phyloP scores from a whole-genome alignment of 2,113 vertebrate genomes.

The Columba janthina region DNA sequence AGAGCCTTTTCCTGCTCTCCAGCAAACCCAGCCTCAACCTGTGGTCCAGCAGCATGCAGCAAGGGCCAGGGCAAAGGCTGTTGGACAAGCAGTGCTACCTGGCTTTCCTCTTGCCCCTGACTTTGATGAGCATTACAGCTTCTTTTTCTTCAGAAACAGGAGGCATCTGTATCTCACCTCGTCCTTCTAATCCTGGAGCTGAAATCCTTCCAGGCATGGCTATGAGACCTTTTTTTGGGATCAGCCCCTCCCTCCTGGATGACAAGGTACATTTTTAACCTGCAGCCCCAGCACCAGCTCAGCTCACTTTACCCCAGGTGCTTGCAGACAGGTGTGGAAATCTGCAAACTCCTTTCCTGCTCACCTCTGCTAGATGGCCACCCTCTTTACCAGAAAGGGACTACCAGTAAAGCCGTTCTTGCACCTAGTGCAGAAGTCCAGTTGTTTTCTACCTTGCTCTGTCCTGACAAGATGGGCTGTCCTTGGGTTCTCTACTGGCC shows the following conservation, averaged over 20 bases:
- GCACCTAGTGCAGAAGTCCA: neutral
- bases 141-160: conserved; percentile 78
- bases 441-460: neutral
- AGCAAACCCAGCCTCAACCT: neutral
- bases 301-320: neutral
- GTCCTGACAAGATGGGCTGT: neutral
- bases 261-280: conserved; percentile 66
- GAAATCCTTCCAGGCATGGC: conserved; percentile 83
- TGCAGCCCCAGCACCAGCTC: neutral
- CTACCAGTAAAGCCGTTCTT: neutral
- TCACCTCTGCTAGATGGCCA: neutral
- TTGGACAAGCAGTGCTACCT: neutral
- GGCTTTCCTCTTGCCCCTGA: neutral
- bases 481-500: neutral
- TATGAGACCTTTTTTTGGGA: conserved; percentile 84
- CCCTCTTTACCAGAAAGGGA: neutral
- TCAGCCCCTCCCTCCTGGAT: conserved; percentile 78
- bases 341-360: neutral
- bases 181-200: conserved; percentile 76
- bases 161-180: conserved; percentile 82
- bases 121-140: neutral
- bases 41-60: neutral
- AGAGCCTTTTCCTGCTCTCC: neutral
- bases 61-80: neutral
- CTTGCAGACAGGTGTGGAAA: neutral